Conservation (phyloP, 2,113 vertebrate species). For the Eurystomus gularis region DNA sequence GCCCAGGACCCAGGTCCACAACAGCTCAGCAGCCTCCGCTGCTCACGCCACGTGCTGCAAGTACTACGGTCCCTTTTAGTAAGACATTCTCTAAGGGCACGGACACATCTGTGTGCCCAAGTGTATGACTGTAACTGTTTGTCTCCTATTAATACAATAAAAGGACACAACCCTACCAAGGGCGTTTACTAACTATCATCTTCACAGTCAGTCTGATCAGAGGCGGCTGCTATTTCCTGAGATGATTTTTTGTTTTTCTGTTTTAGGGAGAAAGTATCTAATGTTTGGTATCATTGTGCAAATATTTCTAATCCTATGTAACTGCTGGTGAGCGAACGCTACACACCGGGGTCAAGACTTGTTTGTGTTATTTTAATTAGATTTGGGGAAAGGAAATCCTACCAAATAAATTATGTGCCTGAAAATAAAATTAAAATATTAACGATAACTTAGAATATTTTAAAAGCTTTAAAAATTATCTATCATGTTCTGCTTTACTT, state of each 20-base stretch:
- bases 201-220: not conserved
- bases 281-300: not conserved
- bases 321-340: not conserved
- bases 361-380: slow-evolving; percentile 52
- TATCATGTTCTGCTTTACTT: slow-evolving; percentile 60
- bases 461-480: slow-evolving; percentile 60
- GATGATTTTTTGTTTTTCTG: not conserved
- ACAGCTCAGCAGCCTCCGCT: not conserved
- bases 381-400: not conserved
- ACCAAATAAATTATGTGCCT: slow-evolving; percentile 1
- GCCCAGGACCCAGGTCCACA: not conserved
- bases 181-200: not conserved
- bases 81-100: not conserved
- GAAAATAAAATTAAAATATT: slow-evolving; percentile 65
- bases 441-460: slow-evolving; percentile 55
- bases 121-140: not conserved
- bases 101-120: not conserved
- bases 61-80: rapidly evolving
- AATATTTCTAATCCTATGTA: slow-evolving; percentile 22
- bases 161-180: slow-evolving; percentile 5
- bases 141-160: not conserved
- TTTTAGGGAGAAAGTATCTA: not conserved
- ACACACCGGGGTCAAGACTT: not conserved
- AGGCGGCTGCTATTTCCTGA: not conserved
- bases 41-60: rapidly evolving